These are phyloP conservation scores for Pseudomyrmex gracilis DNA, from an alignment of 1,140 invertebrate genomes.

Conservation along the genomic window DNA sequence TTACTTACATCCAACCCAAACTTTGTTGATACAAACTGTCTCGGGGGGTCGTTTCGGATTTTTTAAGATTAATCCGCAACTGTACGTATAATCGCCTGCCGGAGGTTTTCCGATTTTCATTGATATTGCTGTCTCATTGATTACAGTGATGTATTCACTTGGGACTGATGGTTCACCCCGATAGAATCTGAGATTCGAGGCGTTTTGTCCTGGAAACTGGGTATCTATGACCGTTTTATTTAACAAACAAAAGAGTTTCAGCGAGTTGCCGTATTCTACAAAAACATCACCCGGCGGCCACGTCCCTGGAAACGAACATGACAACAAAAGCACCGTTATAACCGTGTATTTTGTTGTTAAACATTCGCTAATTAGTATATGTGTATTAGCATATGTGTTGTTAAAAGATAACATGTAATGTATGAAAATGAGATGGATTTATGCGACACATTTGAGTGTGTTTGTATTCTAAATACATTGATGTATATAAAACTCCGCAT, in stretches of 20 bases:
- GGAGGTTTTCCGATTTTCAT: conserved; percentile 83
- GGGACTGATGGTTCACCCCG: conserved; percentile 81
- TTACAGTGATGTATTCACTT: conserved; percentile 79
- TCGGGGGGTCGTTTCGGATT: conserved; percentile 52
- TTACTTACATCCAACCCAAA: conserved; percentile 86
- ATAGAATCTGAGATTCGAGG: conserved; percentile 84
- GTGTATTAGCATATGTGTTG: not conserved
- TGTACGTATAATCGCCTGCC: conserved; percentile 81
- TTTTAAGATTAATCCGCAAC: conserved; percentile 82
- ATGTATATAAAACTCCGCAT: conserved; percentile 13
- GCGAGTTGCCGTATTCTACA: conserved; percentile 82
- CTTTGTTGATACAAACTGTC: conserved; percentile 85
- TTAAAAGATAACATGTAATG: not conserved
- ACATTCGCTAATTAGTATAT: too few species aligned
- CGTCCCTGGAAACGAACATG: conserved; percentile 80
- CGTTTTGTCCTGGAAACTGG: conserved; percentile 80
- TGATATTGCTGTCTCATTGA: conserved; percentile 85
- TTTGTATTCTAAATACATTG: not conserved
- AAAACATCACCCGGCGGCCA: conserved; percentile 85
- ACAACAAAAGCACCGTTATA: conserved; percentile 14
- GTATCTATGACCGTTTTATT: conserved; percentile 79
- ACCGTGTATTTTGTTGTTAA: too few species aligned
- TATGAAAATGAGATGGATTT: too few species aligned
- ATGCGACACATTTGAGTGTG: not conserved
- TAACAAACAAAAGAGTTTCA: conserved; percentile 85